Evolutionary conservation across 1,140 invertebrate genomes (phyloP).

Genomic region (Drosophila bocqueti): DNA sequence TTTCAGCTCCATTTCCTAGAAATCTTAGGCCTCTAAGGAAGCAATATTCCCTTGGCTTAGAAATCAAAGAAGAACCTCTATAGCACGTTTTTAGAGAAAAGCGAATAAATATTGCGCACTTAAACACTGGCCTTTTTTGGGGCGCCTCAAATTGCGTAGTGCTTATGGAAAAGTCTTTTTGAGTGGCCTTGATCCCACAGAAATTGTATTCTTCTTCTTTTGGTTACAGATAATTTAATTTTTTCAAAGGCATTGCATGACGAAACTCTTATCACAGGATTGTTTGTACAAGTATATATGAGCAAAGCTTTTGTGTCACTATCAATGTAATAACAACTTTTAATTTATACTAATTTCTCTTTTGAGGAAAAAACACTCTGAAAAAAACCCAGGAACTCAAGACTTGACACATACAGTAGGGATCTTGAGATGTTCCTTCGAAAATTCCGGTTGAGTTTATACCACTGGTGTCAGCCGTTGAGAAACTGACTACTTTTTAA

Average conservation of each 20-base stretch:
- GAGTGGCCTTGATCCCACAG: constrained; percentile 6
- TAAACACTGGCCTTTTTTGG: neutral
- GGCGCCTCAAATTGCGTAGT: neutral
- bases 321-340: constrained; percentile 7
- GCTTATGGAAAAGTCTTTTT: neutral
- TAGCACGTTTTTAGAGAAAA: too few species aligned
- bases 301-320: neutral
- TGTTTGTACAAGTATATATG: neutral
- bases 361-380: neutral
- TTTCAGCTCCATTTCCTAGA: neutral
- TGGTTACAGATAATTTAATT: constrained; percentile 5
- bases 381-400: neutral
- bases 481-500: too few species aligned
- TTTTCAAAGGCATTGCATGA: neutral
- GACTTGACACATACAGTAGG: neutral
- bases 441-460: too few species aligned
- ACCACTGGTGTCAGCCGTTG: too few species aligned
- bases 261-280: neutral
- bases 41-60: too few species aligned
- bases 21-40: too few species aligned
- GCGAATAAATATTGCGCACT: too few species aligned
- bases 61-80: too few species aligned
- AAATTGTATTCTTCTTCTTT: constrained; percentile 1
- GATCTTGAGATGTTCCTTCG: neutral
- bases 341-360: neutral